These are phyloP conservation scores for Microcebus griseorufus DNA, from an alignment of 2,113 vertebrate genomes.

Conservation along the genomic window DNA sequence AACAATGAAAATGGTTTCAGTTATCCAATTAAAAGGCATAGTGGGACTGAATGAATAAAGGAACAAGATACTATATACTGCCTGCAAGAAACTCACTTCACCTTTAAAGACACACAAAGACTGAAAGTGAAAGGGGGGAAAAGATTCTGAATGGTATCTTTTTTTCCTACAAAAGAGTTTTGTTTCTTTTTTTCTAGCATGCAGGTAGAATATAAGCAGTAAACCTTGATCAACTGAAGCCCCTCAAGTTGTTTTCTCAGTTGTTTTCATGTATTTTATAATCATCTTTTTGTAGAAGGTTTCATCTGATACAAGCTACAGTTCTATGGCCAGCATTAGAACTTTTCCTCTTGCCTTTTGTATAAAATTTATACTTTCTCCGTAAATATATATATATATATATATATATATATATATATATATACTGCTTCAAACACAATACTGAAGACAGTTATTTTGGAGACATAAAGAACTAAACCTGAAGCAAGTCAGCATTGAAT, in stretches of 20 bases:
- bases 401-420: too few species aligned
- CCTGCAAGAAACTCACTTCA: too few species aligned
- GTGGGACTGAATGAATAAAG: too few species aligned
- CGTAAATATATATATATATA: too few species aligned
- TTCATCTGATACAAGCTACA: neutral
- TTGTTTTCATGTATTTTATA: neutral
- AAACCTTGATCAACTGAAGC: neutral
- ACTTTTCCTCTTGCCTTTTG: neutral
- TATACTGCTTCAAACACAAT: neutral
- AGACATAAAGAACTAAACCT: neutral
- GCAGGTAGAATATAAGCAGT: neutral
- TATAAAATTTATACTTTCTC: neutral
- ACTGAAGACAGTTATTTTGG: neutral
- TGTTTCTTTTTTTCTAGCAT: neutral
- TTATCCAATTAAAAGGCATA: too few species aligned
- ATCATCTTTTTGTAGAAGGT: neutral
- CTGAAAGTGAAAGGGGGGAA: too few species aligned
- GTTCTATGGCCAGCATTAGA: neutral
- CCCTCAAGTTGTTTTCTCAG: neutral
- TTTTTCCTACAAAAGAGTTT: neutral
- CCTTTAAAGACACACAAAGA: too few species aligned
- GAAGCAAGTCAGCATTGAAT: neutral
- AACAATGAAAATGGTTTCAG: too few species aligned
- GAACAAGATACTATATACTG: too few species aligned
- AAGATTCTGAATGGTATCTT: neutral